Base-by-base conservation (phyloP, 2,888 invertebrate species). In the Theretra japonica region DNA sequence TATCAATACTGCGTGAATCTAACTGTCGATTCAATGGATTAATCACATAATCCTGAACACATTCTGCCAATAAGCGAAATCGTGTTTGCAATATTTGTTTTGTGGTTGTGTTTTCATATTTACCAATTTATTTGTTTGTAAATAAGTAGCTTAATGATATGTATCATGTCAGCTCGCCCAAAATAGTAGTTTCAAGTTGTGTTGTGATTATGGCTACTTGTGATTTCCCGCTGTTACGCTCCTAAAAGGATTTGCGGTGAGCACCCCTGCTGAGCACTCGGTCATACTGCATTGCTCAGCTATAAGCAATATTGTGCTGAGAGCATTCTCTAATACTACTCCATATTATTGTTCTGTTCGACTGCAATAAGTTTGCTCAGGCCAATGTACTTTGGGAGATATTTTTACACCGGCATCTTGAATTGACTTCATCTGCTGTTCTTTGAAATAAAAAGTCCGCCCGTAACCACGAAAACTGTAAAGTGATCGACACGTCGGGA, bases 231-330 rank as follows among this genome's bases (percentile, higher is more conserved):
- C 86, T 83, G 85, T 80, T 80, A 82, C 80, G 82, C 83, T 82
- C 83, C 85, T 83, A 86, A 80, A 83, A 79, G 83, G 85, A 86
- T 87, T 86, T 86, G 85, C 75, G 82, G 86, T 79, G 75, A 76
- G 77, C 75, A 48, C 72, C 74, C 76, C 81, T 75, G 83, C 81
- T 78, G 82, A 75, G 48, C 33, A 11, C 41, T 23, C 21, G 25
- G 28, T 68, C 58, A 58, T 59, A 71, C 58, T 70, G 65, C 23
- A 30, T 57, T 76, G 75, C 75, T 76, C 77, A 72, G 58, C 59
- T 74, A 72, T 69, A 53, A 59, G 68, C 76, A 75, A 79, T 79
- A 75, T 62, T 68, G 69, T 23, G 72, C 72, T 78, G 75, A 81
- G 78, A 75, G 78, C 74, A 65, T 81, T 78, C 72, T 69, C 73